A percentile compares a stretch with the other conserved stretches of the same genome.
phyloP scores from a whole-genome alignment of 2,113 vertebrate species.

The Chamaetylas fuelleborni region DNA sequence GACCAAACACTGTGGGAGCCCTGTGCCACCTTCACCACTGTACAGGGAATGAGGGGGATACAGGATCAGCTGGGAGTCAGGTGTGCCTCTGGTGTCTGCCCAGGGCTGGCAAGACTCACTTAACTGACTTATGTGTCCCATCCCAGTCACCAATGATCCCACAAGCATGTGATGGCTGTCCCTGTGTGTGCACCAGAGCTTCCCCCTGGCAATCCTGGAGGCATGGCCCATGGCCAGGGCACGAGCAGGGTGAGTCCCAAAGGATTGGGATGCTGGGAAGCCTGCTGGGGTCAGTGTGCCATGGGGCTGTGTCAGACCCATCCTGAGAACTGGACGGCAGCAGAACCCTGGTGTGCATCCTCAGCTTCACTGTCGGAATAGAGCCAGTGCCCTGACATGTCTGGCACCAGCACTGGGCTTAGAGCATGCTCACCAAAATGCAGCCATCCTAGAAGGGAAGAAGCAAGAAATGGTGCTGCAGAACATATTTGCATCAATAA shows the following conservation, averaged over 20 bases:
- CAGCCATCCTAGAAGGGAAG: background rate
- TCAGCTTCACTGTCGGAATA: accelerated
- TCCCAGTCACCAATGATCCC: accelerated
- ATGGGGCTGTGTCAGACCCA: background rate
- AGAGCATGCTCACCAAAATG: background rate
- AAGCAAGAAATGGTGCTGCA: background rate
- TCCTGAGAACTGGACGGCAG: background rate
- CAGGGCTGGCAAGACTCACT: background rate
- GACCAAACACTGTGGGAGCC: accelerated
- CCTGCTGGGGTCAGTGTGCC: background rate
- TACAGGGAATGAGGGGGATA: background rate
- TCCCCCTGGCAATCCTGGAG: background rate
- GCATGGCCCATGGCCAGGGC: background rate
- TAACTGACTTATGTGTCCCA: accelerated
- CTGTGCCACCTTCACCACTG: accelerated
- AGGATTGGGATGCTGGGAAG: background rate
- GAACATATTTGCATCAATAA: background rate
- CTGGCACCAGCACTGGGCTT: background rate
- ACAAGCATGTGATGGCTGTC: accelerated
- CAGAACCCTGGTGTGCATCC: accelerated
- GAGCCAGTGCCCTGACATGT: background rate
- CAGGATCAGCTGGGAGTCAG: background rate
- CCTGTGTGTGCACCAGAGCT: background rate
- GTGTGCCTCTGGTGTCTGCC: background rate
- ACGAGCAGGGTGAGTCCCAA: accelerated